A percentile compares a stretch with the other conserved stretches of the same genome.
These are phyloP conservation scores for Lasioglossum zephyrum DNA, from an alignment of 2,888 invertebrate species.

Conservation along the genomic window DNA sequence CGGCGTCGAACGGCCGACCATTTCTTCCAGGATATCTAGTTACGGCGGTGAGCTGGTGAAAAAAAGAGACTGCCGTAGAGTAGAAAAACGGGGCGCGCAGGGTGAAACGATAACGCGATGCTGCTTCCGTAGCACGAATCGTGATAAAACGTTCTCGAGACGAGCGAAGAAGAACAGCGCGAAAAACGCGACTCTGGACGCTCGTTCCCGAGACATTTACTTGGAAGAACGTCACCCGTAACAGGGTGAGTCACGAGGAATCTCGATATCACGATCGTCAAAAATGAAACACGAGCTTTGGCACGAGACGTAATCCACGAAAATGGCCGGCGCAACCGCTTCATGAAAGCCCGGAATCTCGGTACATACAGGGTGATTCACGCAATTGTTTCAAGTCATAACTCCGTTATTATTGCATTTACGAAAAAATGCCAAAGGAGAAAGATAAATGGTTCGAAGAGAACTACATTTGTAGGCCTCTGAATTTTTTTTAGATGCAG, in stretches of 20 bases:
- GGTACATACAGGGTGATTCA: too few relatives aligned
- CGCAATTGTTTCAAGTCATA: too few relatives aligned
- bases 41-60: background rate
- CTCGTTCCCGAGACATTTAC: background rate
- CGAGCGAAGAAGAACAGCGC: constrained; percentile 15
- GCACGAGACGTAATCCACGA: background rate
- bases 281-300: background rate
- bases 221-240: background rate
- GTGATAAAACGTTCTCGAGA: constrained; percentile 65
- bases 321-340: background rate
- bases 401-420: too few relatives aligned
- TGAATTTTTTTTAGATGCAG: too few relatives aligned
- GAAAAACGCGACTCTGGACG: constrained; percentile 16
- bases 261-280: background rate
- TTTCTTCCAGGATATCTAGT: constrained; percentile 37
- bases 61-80: background rate
- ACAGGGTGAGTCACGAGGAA: background rate
- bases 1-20: constrained; percentile 36
- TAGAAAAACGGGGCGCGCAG: background rate
- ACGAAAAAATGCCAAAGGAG: too few relatives aligned
- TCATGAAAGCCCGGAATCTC: background rate
- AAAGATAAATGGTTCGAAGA: too few relatives aligned
- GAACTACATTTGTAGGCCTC: too few relatives aligned
- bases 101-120: constrained; percentile 60
- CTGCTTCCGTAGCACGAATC: constrained; percentile 63